Base-by-base conservation (phyloP, 2,797 vertebrate genomes). In the Bucorvus abyssinicus region DNA sequence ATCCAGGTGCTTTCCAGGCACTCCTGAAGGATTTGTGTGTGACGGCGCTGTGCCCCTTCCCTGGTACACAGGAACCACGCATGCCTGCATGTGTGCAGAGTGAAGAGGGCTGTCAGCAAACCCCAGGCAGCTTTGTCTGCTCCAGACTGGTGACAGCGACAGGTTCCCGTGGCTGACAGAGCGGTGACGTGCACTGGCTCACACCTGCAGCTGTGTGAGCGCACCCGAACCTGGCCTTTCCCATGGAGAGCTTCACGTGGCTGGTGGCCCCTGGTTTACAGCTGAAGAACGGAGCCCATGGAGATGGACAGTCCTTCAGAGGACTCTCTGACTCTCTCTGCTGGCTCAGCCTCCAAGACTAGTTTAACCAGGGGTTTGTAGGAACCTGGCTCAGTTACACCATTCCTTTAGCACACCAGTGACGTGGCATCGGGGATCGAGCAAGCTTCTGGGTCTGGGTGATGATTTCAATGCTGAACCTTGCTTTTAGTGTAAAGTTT, bases 61-160 rank as follows among this genome's bases (percentile, higher is more conserved):
- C 80, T 69, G 38, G 8, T 5, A 0, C 34, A 6, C 2, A 0
- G 9, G 55, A 32, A 1, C 47, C 14, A 1, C 27, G 40, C 14
- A 45, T 78, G 64, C 52, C 12, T 20, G 45, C 59, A 40, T 1
- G 6, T 1, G 6, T 19, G 38, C 38, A 40, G 38, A 40, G 64
- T 19, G 55, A 27, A 5, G 2, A 2, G 21, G 84, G 30, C 4
- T 32, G 38, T 50, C 24, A 12, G 86, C 68, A 38, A 3, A 27
- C 29, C 38, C 79, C 32, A 2, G 73, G 53, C 81, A 71, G 49
- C 47, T 60, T 30, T 47, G 3, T 13, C 10, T 20, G 23, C 87
- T 68, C 36, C 34, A 8, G 27, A 1, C n/a, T 0, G 3, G 61
- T 23, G 8, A 19, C 60, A 75, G 23, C 0, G 1, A 15, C 74